A percentile compares a stretch with the other conserved stretches of the same genome.
Conservation (phyloP, 2,113 vertebrate species). For the Bos javanicus region DNA sequence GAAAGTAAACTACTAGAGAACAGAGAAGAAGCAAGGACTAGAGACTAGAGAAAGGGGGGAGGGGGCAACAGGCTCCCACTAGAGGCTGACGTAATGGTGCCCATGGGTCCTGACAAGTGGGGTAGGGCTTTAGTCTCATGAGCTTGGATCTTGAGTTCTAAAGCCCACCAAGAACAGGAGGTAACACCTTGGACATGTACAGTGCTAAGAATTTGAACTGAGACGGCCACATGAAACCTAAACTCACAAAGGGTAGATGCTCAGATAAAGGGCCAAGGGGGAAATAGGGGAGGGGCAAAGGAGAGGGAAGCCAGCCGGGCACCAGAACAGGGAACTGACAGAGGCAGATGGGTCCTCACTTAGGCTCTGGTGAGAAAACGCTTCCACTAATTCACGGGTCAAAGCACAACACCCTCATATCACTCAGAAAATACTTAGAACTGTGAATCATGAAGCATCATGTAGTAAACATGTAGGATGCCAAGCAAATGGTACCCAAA, state of each 20-base stretch:
- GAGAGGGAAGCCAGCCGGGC: neutral
- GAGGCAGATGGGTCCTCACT: neutral
- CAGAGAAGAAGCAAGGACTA: neutral
- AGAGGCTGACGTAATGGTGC: too few relatives aligned
- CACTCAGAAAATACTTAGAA: neutral
- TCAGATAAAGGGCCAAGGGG: neutral
- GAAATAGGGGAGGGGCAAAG: accelerated
- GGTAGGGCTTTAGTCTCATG: too few relatives aligned
- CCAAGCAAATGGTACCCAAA: neutral
- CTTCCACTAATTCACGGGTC: neutral
- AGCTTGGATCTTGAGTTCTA: neutral
- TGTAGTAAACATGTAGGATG: neutral
- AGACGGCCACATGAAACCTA: neutral
- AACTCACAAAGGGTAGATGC: neutral
- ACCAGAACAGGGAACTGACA: neutral
- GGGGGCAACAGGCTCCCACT: neutral
- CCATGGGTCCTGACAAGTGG: neutral
- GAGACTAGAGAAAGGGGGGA: neutral
- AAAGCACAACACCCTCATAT: neutral
- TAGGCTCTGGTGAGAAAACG: neutral
- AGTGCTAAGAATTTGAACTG: neutral
- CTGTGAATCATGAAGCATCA: neutral
- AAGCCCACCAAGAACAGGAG: neutral
- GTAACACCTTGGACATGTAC: neutral
- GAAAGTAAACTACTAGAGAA: neutral